A percentile compares a stretch with the other conserved stretches of the same genome.
Evolutionary conservation across 2,888 invertebrate species (phyloP).

Genomic region (Trisateles emortualis): DNA sequence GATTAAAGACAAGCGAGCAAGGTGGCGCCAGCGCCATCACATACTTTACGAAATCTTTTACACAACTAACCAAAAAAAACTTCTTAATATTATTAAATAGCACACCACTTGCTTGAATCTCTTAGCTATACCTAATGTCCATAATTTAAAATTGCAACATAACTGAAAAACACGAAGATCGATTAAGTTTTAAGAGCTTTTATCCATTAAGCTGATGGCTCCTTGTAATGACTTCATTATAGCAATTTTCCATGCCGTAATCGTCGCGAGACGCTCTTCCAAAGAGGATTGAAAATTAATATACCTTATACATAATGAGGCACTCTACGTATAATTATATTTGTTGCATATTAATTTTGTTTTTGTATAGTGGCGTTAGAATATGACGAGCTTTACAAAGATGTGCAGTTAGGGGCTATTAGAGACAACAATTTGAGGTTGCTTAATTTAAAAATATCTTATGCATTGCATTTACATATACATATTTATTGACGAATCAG

Average conservation of each 20-base stretch:
- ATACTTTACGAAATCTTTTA: conserved; percentile 1
- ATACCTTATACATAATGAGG: conserved; percentile 33
- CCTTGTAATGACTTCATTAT: conserved; percentile 76
- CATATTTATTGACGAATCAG: no score
- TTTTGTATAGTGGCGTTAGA: conserved; percentile 5
- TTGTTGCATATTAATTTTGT: conserved; percentile 43
- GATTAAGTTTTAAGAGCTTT: conserved; percentile 82
- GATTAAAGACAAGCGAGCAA: no score
- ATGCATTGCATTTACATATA: no score
- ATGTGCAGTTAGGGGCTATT: background rate
- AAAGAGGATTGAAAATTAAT: conserved; percentile 51
- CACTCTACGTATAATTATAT: conserved; percentile 32
- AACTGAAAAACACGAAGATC: conserved; percentile 66
- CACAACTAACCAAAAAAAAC: conserved; percentile 14
- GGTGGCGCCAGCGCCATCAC: no score
- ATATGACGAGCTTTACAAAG: background rate
- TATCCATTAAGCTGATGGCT: conserved; percentile 78
- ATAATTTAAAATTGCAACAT: conserved; percentile 57
- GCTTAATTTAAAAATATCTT: no score
- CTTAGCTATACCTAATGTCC: conserved; percentile 26
- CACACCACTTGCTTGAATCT: conserved; percentile 22
- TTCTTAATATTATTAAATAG: conserved; percentile 21
- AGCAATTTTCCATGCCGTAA: conserved; percentile 59
- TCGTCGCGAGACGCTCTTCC: conserved; percentile 49
- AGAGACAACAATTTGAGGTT: no score